A percentile compares a stretch with the other conserved stretches of the same genome.
These are phyloP conservation scores for Silurus meridionalis DNA, from an alignment of 2,113 vertebrate genomes.

Conservation along the genomic window DNA sequence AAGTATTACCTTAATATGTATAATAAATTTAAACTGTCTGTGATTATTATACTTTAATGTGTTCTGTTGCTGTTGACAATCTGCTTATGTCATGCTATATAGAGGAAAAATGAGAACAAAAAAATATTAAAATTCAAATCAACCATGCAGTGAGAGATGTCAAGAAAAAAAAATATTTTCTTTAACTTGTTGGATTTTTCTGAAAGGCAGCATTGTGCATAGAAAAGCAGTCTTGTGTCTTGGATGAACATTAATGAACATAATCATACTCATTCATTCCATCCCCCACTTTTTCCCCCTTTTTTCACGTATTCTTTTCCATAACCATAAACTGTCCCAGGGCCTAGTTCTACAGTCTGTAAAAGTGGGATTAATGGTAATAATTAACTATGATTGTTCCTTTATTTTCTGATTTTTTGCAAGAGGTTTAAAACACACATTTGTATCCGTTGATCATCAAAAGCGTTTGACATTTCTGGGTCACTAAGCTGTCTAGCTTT, in stretches of 20 bases:
- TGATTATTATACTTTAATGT: background rate
- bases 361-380: slow-evolving; percentile 41
- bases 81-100: slow-evolving; percentile 4
- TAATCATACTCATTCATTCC: slow-evolving; percentile 9
- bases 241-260: slow-evolving; percentile 30
- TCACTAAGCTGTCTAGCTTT: slow-evolving; percentile 19
- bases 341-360: slow-evolving; percentile 11
- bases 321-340: slow-evolving; percentile 18
- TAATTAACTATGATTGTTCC: slow-evolving; percentile 36
- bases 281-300: background rate
- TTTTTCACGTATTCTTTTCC: background rate
- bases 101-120: background rate
- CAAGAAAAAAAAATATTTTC: background rate
- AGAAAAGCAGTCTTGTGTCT: slow-evolving; percentile 13
- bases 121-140: background rate
- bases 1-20: slow-evolving; percentile 16
- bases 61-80: background rate
- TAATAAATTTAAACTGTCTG: background rate
- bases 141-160: slow-evolving; percentile 3
- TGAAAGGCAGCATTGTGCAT: slow-evolving; percentile 24
- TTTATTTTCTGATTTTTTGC: slow-evolving; percentile 26
- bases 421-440: slow-evolving; percentile 28
- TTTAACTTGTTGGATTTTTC: background rate
- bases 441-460: slow-evolving; percentile 23
- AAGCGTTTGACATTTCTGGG: slow-evolving; percentile 33